A percentile compares a stretch with the other conserved stretches of the same genome.
These are phyloP conservation scores for Scylla paramamosain DNA, from an alignment of 1,140 invertebrate genomes.

Conservation along the genomic window DNA sequence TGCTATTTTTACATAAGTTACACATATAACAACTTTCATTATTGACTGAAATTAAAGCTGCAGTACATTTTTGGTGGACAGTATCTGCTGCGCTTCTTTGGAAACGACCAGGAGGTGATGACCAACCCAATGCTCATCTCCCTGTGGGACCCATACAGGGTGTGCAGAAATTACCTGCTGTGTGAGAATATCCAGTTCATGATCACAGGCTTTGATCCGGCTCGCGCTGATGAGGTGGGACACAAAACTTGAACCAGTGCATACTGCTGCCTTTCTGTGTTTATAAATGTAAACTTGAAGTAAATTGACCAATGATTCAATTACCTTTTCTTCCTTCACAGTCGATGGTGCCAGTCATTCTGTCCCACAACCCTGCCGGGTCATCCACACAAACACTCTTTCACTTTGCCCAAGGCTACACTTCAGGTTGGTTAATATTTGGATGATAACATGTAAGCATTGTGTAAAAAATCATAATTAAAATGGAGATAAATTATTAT, in stretches of 20 bases:
- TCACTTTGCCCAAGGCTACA: constrained; percentile 87
- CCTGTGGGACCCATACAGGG: constrained; percentile 64
- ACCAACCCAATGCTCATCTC: constrained; percentile 61
- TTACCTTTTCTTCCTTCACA: constrained; percentile 61
- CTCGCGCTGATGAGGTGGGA: constrained; percentile 53
- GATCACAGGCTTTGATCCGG: constrained; percentile 66
- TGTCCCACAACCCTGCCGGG: constrained; percentile 89
- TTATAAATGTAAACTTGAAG: background rate
- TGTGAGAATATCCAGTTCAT: constrained; percentile 69
- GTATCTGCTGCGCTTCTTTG: constrained; percentile 62
- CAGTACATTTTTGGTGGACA: constrained; percentile 21
- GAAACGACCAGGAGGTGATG: constrained; percentile 62
- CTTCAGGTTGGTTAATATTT: constrained; percentile 80
- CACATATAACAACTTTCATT: too few species aligned
- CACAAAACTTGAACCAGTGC: background rate
- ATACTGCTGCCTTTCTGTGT: background rate
- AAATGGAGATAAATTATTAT: background rate
- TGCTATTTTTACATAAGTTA: too few species aligned
- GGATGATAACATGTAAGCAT: background rate
- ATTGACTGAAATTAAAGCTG: too few species aligned
- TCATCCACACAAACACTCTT: constrained; percentile 89
- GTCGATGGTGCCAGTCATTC: constrained; percentile 79
- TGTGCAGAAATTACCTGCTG: constrained; percentile 42
- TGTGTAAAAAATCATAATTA: background rate
- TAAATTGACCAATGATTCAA: background rate